Evolutionary conservation across 2,113 vertebrate species (phyloP).

Genomic region (Hippolais icterina): DNA sequence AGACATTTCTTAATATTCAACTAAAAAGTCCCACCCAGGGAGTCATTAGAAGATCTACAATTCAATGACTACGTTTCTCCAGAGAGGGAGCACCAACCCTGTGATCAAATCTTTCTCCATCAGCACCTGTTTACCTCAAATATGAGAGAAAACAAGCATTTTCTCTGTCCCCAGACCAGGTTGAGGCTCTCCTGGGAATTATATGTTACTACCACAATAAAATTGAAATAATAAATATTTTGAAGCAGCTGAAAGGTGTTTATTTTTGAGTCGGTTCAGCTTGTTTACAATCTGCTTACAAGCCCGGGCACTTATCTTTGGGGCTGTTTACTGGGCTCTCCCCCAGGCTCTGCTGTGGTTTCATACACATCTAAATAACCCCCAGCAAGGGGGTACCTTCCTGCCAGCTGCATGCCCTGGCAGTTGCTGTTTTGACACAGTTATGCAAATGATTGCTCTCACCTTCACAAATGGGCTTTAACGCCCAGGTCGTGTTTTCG

Average conservation of each 20-base stretch:
- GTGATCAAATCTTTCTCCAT: not conserved
- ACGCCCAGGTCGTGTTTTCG: not conserved
- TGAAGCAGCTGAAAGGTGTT: not conserved
- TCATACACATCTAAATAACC: not conserved
- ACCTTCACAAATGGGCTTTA: not conserved
- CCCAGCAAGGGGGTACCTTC: not conserved
- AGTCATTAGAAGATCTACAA: not conserved
- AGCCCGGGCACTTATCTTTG: not conserved
- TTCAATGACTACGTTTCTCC: rapidly evolving
- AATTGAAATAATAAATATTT: constrained; percentile 6
- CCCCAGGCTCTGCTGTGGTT: not conserved
- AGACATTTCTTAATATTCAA: not conserved
- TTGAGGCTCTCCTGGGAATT: not conserved
- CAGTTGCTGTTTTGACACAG: constrained; percentile 48
- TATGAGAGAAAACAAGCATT: not conserved
- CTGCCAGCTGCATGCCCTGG: not conserved
- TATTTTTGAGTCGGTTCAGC: not conserved
- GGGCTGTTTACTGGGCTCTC: not conserved
- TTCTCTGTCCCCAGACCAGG: not conserved
- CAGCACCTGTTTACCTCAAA: not conserved
- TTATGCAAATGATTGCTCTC: constrained; percentile 40
- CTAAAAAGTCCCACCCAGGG: not conserved
- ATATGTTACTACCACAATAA: not conserved
- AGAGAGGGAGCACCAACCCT: rapidly evolving
- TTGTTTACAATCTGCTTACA: constrained; percentile 29